Conservation (phyloP, 2,113 vertebrate genomes). For the Amphiprion ocellaris region DNA sequence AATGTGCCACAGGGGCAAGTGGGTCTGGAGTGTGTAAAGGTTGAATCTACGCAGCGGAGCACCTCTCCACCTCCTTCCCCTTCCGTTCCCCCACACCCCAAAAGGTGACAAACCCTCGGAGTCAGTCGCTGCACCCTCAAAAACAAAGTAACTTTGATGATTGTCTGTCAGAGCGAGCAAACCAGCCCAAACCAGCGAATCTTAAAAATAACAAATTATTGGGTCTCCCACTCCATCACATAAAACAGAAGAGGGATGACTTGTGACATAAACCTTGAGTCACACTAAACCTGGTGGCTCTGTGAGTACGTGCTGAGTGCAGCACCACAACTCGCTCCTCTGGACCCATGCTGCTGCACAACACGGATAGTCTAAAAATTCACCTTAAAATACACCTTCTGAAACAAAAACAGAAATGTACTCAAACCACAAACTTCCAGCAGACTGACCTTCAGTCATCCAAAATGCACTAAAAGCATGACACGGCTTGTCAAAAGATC, state of each 20-base stretch:
- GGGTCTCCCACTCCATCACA: background rate
- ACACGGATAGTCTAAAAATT: background rate
- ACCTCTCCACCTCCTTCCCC: slow-evolving; percentile 12
- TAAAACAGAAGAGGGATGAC: background rate
- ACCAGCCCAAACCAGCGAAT: slow-evolving; percentile 4
- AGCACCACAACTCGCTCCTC: background rate
- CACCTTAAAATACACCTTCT: background rate
- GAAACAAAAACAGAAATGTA: slow-evolving; percentile 5
- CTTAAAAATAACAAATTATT: slow-evolving; percentile 35
- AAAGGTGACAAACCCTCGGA: slow-evolving; percentile 36
- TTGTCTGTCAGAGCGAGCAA: slow-evolving; percentile 9
- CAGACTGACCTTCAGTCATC: slow-evolving; percentile 10
- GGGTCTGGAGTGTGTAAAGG: slow-evolving; percentile 68
- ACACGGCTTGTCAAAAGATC: slow-evolving; percentile 18
- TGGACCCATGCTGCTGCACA: background rate
- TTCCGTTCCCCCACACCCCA: background rate
- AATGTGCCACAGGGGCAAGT: slow-evolving; percentile 56
- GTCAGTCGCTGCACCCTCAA: slow-evolving; percentile 5
- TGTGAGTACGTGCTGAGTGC: slow-evolving; percentile 25
- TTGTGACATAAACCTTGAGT: slow-evolving; percentile 31
- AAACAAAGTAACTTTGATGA: slow-evolving; percentile 43
- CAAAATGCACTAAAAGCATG: slow-evolving; percentile 28
- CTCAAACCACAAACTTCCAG: slow-evolving; percentile 3
- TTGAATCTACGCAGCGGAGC: slow-evolving; percentile 65
- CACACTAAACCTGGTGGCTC: background rate